Evolutionary conservation across 2,797 vertebrate genomes (phyloP), one percentile per base, ranked within the genome.

Genomic region (Cephalopachus bancanus): DNA sequence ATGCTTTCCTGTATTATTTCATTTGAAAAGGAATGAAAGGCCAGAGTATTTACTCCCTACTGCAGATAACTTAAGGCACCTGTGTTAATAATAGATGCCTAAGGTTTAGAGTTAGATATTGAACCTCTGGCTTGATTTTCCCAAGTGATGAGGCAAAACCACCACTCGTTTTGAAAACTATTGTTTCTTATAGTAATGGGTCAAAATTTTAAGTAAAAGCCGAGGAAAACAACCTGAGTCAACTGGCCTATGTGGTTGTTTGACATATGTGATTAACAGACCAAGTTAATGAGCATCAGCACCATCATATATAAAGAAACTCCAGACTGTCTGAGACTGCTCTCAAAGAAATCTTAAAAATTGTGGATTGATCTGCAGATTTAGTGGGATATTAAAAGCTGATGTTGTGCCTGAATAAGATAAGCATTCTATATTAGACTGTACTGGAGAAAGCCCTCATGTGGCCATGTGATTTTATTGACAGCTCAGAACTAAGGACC

Each of bases 21-120:
- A 69, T 79, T 69, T 60, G 74, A 89, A 92, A 86, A 59, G 62
- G 8, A 90, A 44, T 17, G 15, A 89, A 87, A 95, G 33, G 37
- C 30, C 26, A 7, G 10, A 12, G 24, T 94, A 55, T 88, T 95
- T 80, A 75, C 59, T 93, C 85, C 86, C 92, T 86, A 71, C 51
- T 30, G 5, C 37, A n/a, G 12, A 64, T 83, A 72, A 97, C 14
- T 22, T 37, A 91, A 93, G 64, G 60, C 62, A 15, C 60, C 7
- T 55, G 4, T 74, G 49, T 88, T 92, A 87, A 71, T 93, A 92
- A 90, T n/a, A 30, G 72, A 22, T 85, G 55, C 28, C 10, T 28
- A 59, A 85, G 53, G 74, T 81, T 84, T 83, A 90, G 86, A 97
- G 97, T 96, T 97, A 84, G 94, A 92, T 94, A 90, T 55, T 88